Evolutionary conservation across 2,797 vertebrate species (phyloP), one percentile per base, ranked within the genome.

Genomic region (Ctenopoma multispine): DNA sequence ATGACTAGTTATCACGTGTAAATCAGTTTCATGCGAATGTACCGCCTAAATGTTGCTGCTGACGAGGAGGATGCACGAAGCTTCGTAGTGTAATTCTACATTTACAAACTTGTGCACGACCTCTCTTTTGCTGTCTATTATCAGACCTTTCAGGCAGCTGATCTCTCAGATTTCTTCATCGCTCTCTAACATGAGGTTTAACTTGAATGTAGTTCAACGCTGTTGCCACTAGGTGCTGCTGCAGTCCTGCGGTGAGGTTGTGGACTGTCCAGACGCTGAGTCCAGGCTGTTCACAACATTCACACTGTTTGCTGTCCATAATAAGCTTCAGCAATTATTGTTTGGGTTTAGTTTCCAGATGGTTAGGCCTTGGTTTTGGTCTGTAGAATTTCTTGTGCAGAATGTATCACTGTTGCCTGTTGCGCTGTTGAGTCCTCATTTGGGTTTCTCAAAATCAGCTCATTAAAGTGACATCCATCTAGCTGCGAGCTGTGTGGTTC

Each of bases 191-290:
- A 21, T 4, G 1, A n/a, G n/a, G 5, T 7, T n/a, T 23, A 54
- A 9, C 20, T 46, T 20, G 13, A 10, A 13, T 72, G 89, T 61
- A 90, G 80, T 89, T 24, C 4, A 5, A 24, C 5, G 0, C 27
- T 69, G 10, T n/a, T 1, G 20, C 87, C 91, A 81, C 89, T 84
- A 87, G 91, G 54, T 85, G 92, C 17, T 57, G 83, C 63, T 89
- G 51, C 36, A 69, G 63, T 21, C 57, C 47, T 55, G 23, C 29
- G 2, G 8, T 40, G 5, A 59, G 10, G 27, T 1, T n/a, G 0
- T 18, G 17, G 18, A 3, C 44, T 4, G 1, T 44, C 1, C 1
- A 13, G 49, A 20, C 17, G 48, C 31, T 49, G 29, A 55, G 21
- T 23, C 48, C 1, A 66, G 63, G 49, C 53, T 49, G 43, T 1